Percentiles rank a stretch among this genome's conserved stretches.
Evolutionary conservation across 2,113 vertebrate species (phyloP).

Genomic region (Procapra przewalskii): DNA sequence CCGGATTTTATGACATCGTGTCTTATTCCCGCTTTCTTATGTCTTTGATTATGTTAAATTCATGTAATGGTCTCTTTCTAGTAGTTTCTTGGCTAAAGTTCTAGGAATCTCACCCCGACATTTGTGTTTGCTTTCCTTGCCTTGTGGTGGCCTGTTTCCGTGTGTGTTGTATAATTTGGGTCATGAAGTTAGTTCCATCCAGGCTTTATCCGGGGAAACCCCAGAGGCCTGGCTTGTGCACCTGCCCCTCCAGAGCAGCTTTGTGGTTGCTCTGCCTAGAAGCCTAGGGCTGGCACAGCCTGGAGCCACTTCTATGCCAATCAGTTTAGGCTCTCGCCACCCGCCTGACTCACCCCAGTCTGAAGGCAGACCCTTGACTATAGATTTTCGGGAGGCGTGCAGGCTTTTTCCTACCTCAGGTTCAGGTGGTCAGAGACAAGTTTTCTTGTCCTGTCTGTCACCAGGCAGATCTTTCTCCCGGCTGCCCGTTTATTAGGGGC

Average conservation of each 20-base stretch:
- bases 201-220: background rate
- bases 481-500: background rate
- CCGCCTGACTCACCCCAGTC: no score
- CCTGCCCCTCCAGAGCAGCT: background rate
- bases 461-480: background rate
- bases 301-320: accelerated
- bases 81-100: background rate
- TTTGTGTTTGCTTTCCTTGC: background rate
- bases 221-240: background rate
- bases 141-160: background rate
- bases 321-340: background rate
- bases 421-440: background rate
- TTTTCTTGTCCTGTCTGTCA: background rate
- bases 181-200: background rate
- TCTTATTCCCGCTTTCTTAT: background rate
- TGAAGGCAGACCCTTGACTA: background rate
- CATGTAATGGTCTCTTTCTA: background rate
- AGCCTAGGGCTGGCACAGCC: background rate
- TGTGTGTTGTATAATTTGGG: background rate
- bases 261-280: no score
- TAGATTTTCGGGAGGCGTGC: background rate
- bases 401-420: background rate
- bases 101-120: background rate
- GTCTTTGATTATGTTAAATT: background rate
- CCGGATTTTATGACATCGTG: background rate